Percentiles rank a stretch among this genome's conserved stretches.
These are phyloP conservation scores for Lagodon rhomboides DNA, from an alignment of 2,797 vertebrate genomes.

Conservation along the genomic window DNA sequence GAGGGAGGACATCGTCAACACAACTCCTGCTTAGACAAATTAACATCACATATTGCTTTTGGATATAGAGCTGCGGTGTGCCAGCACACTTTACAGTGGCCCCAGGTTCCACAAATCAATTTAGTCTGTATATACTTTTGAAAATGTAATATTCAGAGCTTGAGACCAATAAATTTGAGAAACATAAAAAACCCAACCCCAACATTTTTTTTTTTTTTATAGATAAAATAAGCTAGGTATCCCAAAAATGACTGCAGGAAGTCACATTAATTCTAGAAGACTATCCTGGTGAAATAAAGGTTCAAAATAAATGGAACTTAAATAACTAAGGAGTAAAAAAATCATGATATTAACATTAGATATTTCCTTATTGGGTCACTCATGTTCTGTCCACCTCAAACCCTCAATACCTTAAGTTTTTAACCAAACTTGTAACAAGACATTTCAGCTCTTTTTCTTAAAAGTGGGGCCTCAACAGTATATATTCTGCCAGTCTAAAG, in stretches of 20 bases:
- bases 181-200: not conserved
- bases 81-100: constrained; percentile 19
- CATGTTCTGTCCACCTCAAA: not conserved
- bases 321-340: constrained; percentile 6
- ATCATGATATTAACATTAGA: not conserved
- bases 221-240: constrained; percentile 7
- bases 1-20: constrained; percentile 13
- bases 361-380: not conserved
- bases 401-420: too few relatives aligned
- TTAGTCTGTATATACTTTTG: not conserved
- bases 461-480: constrained; percentile 18
- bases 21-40: constrained; percentile 33
- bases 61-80: constrained; percentile 46
- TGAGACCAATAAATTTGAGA: not conserved
- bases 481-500: constrained; percentile 1
- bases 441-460: constrained; percentile 23
- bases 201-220: not conserved
- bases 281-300: not conserved
- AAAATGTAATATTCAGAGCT: constrained; percentile 18
- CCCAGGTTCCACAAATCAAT: constrained; percentile 18
- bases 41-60: constrained; percentile 20
- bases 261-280: not conserved
- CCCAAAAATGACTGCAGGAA: not conserved
- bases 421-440: constrained; percentile 12
- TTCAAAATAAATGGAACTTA: not conserved